Conservation (phyloP, 2,797 vertebrate genomes). For the Acanthornis magna region DNA sequence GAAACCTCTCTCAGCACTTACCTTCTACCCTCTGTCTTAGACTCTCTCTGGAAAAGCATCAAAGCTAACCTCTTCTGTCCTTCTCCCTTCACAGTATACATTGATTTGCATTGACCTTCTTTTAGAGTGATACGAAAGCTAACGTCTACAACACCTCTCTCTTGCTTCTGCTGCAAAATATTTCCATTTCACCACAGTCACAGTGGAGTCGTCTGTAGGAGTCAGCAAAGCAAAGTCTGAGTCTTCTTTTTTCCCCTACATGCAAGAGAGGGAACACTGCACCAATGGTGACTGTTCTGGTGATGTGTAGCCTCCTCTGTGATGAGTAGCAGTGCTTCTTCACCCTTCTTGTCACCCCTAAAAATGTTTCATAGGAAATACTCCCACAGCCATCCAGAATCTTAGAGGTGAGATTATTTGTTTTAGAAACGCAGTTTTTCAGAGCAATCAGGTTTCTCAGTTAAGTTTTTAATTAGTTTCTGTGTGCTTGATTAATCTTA, state of each 20-base stretch:
- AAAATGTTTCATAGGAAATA: not conserved
- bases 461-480: not conserved
- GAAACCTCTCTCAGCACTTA: not conserved
- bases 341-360: not conserved
- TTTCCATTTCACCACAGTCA: not conserved
- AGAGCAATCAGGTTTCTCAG: not conserved
- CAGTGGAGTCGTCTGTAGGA: not conserved
- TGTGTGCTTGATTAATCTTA: not conserved
- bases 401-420: not conserved
- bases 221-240: not conserved
- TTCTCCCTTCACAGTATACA: not conserved
- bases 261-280: not conserved
- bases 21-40: not conserved
- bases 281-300: not conserved
- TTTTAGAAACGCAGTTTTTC: not conserved
- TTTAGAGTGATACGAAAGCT: not conserved
- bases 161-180: rapidly evolving
- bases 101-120: not conserved
- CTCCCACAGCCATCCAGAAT: not conserved
- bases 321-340: not conserved
- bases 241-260: not conserved
- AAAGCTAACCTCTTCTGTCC: not conserved
- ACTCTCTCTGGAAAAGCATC: not conserved
- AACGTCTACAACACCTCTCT: rapidly evolving
- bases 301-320: not conserved